Evolutionary conservation across 2,113 vertebrate genomes (phyloP).

Genomic region (Hystrix brachyura): DNA sequence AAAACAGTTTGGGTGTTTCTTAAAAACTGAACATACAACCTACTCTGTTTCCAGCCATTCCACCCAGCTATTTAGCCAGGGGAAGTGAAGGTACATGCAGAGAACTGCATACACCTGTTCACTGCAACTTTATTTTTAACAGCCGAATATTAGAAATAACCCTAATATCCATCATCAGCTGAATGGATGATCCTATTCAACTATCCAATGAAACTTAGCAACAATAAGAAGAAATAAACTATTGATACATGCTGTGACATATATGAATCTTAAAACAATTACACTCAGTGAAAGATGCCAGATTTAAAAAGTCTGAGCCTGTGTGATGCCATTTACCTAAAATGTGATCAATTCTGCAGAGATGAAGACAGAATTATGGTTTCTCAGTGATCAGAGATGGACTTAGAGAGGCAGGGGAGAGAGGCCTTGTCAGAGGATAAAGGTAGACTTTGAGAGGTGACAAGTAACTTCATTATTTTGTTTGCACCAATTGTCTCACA

Average conservation of each 20-base stretch:
- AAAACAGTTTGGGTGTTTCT: not conserved
- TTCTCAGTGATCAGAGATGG: not conserved
- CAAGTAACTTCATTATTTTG: rapidly evolving
- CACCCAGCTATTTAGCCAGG: not conserved
- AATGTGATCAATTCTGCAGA: too few species aligned
- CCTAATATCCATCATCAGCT: not conserved
- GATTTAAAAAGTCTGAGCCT: not conserved
- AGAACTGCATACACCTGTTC: not conserved
- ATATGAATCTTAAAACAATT: not conserved
- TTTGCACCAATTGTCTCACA: not conserved
- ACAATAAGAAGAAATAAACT: too few species aligned
- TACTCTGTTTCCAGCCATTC: not conserved
- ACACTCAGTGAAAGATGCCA: too few species aligned
- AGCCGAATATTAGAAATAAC: not conserved
- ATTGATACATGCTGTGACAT: rapidly evolving
- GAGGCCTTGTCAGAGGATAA: rapidly evolving
- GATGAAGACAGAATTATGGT: not conserved
- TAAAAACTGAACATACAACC: not conserved
- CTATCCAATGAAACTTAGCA: rapidly evolving
- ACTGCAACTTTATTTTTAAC: too few species aligned
- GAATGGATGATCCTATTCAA: rapidly evolving
- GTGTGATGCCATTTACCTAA: not conserved
- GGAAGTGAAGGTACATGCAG: not conserved
- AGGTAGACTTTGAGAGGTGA: too few species aligned
- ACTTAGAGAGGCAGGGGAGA: too few species aligned